phyloP scores from a whole-genome alignment of 2,888 invertebrate species.

The Chaetogeoica ovagalla region DNA sequence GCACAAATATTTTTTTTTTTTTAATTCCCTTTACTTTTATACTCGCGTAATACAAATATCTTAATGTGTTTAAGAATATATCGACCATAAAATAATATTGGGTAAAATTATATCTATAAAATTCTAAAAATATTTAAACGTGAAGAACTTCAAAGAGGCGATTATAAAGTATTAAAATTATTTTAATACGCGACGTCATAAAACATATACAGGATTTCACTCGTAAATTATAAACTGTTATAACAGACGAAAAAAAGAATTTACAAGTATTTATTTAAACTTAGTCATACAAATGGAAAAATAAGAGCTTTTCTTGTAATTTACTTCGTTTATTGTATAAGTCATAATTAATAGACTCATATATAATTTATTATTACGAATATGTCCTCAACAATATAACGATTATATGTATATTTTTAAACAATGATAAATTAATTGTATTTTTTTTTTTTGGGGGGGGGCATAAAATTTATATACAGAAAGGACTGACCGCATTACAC shows the following conservation, averaged over 20 bases:
- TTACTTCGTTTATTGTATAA: background rate
- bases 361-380: too few relatives aligned
- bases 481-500: constrained; percentile 71
- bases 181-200: background rate
- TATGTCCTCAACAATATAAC: too few relatives aligned
- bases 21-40: too few relatives aligned
- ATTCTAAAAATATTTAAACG: background rate
- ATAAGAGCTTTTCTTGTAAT: background rate
- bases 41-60: too few relatives aligned
- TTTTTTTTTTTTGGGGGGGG: background rate
- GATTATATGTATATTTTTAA: too few relatives aligned
- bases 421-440: too few relatives aligned
- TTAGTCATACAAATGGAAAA: background rate
- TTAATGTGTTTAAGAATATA: too few relatives aligned
- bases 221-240: background rate
- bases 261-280: background rate
- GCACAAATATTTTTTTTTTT: background rate
- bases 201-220: background rate
- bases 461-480: constrained; percentile 61
- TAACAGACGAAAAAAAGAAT: too few relatives aligned
- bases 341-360: background rate
- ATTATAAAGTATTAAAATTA: background rate
- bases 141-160: too few relatives aligned
- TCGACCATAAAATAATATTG: background rate
- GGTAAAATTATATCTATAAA: too few relatives aligned